A percentile compares a stretch with the other conserved stretches of the same genome.
These are phyloP conservation scores for Caenorhabditis drosophilae DNA, from an alignment of 2,888 invertebrate genomes.

Conservation along the genomic window DNA sequence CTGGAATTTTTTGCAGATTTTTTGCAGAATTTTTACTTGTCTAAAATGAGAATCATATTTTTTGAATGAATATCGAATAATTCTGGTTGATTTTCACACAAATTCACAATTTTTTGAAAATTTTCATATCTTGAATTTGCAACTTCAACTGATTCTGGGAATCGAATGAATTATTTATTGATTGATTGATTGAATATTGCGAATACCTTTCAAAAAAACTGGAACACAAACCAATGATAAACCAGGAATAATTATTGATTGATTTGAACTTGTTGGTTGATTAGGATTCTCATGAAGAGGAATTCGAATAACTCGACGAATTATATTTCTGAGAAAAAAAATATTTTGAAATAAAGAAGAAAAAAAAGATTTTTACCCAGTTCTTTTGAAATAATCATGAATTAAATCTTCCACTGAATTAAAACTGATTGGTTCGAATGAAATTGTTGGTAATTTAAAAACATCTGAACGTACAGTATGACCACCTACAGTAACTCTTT, in stretches of 20 bases:
- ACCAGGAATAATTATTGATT: constrained; percentile 23
- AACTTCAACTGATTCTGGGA: constrained; percentile 29
- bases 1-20: not conserved
- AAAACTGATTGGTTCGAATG: constrained; percentile 30
- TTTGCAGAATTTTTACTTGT: constrained; percentile 36
- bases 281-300: constrained; percentile 27
- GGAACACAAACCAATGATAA: constrained; percentile 41
- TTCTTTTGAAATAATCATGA: constrained; percentile 29
- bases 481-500: constrained; percentile 40
- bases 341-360: not conserved
- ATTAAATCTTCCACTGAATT: constrained; percentile 22
- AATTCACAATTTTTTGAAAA: constrained; percentile 34
- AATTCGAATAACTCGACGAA: constrained; percentile 35
- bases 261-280: constrained; percentile 15
- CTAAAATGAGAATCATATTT: constrained; percentile 54
- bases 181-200: not conserved
- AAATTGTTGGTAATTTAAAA: constrained; percentile 31
- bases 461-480: constrained; percentile 39
- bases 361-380: constrained; percentile 14
- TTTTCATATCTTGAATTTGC: constrained; percentile 41
- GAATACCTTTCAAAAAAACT: constrained; percentile 30
- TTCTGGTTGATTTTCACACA: constrained; percentile 38
- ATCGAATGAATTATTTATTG: not conserved
- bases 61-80: constrained; percentile 52
- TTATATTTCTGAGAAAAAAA: constrained; percentile 12